Evolutionary conservation across 2,113 vertebrate genomes (phyloP).

Genomic region (Petrocephalus microphthalmus): DNA sequence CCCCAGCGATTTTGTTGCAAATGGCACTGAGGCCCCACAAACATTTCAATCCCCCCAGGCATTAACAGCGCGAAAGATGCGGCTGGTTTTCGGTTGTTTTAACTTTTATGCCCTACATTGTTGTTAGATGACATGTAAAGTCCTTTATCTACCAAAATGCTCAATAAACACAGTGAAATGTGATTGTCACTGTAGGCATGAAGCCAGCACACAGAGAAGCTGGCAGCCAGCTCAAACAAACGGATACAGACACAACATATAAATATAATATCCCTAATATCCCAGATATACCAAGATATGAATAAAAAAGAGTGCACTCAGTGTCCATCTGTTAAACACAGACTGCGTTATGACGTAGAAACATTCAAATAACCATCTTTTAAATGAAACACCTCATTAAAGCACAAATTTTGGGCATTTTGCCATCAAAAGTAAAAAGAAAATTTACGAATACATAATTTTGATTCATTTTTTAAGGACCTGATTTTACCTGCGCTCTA

Average conservation of each 20-base stretch:
- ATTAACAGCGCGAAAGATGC: no score
- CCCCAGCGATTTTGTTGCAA: neutral
- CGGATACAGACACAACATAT: no score
- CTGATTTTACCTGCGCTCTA: neutral
- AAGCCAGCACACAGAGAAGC: no score
- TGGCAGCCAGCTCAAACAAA: no score
- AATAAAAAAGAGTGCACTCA: neutral
- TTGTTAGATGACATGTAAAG: no score
- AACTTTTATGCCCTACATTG: no score
- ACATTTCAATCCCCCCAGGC: neutral
- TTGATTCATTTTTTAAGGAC: neutral
- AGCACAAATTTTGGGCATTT: neutral
- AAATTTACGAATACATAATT: neutral
- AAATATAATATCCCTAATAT: neutral
- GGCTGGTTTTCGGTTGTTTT: no score
- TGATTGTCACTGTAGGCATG: no score
- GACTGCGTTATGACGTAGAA: neutral
- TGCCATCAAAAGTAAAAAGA: neutral
- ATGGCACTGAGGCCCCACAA: neutral
- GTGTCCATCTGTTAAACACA: neutral
- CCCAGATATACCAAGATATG: neutral
- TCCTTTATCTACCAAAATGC: no score
- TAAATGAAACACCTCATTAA: slow-evolving; percentile 10
- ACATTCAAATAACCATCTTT: neutral
- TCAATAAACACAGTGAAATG: no score